Evolutionary conservation across 2,888 invertebrate genomes (phyloP).

Genomic region (Andrena fulva): DNA sequence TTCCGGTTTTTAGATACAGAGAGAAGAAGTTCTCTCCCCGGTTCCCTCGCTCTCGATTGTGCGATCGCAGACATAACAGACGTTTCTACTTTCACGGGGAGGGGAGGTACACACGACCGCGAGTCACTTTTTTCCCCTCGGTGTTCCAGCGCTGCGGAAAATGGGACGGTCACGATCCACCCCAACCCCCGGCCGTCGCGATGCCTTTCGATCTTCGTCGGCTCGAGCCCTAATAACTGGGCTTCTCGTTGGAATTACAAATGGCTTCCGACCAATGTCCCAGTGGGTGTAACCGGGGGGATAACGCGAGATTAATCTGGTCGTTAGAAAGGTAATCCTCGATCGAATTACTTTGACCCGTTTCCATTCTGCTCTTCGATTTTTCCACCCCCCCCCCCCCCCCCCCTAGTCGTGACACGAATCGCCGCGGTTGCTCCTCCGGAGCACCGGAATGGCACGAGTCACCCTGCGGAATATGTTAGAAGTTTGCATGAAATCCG

Average conservation of each 20-base stretch:
- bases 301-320: conserved; percentile 41
- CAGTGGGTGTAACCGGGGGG: conserved; percentile 10
- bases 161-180: conserved; percentile 5
- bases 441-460: too few species aligned
- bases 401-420: background rate
- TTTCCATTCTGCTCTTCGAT: conserved; percentile 1
- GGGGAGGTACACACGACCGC: background rate
- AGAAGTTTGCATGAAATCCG: background rate
- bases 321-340: conserved; percentile 43
- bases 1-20: conserved; percentile 29
- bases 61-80: conserved; percentile 39
- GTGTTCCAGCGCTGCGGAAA: background rate
- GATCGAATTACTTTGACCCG: conserved; percentile 33
- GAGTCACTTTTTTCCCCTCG: conserved; percentile 7
- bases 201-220: conserved; percentile 5
- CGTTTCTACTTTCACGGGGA: conserved; percentile 18
- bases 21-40: conserved; percentile 2
- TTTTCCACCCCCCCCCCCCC: background rate
- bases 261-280: conserved; percentile 11
- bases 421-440: background rate
- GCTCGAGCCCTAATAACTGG: conserved; percentile 19
- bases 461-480: background rate
- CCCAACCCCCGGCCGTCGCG: too few species aligned
- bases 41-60: conserved; percentile 31
- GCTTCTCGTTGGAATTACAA: conserved; percentile 35